A percentile compares a stretch with the other conserved stretches of the same genome.
phyloP scores from a whole-genome alignment of 1,140 invertebrate species.

The Psix sp. region DNA sequence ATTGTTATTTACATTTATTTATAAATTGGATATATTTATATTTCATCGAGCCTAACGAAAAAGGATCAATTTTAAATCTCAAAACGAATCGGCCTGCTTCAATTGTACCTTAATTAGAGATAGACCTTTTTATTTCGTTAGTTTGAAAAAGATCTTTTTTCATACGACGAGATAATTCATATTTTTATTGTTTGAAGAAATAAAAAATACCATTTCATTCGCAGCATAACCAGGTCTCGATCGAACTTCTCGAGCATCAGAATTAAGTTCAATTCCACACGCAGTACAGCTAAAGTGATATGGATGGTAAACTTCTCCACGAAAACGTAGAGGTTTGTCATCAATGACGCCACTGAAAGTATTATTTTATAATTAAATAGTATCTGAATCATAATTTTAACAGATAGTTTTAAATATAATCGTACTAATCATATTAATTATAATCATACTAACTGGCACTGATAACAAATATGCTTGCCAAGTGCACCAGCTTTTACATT shows the following conservation, averaged over 20 bases:
- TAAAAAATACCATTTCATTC: slow-evolving; percentile 86
- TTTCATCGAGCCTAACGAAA: too few relatives aligned
- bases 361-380: background rate
- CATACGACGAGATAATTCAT: too few relatives aligned
- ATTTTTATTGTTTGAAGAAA: background rate
- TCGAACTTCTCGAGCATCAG: slow-evolving; percentile 95
- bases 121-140: too few relatives aligned
- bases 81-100: too few relatives aligned
- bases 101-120: too few relatives aligned
- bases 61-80: too few relatives aligned
- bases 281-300: slow-evolving; percentile 99
- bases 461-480: slow-evolving; percentile 98
- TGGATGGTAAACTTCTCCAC: slow-evolving; percentile 98
- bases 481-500: slow-evolving; percentile 95
- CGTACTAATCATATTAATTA: background rate
- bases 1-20: too few relatives aligned
- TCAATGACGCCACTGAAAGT: slow-evolving; percentile 91
- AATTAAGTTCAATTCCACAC: slow-evolving; percentile 90
- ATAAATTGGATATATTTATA: too few relatives aligned
- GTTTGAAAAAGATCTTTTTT: too few relatives aligned
- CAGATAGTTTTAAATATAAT: background rate
- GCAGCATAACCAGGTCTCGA: slow-evolving; percentile 91
- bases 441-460: slow-evolving; percentile 91
- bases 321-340: slow-evolving; percentile 95
- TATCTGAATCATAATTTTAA: too few relatives aligned